These are phyloP conservation scores for Pseudobourletiella spinata DNA, from an alignment of 1,140 invertebrate genomes.

Conservation along the genomic window DNA sequence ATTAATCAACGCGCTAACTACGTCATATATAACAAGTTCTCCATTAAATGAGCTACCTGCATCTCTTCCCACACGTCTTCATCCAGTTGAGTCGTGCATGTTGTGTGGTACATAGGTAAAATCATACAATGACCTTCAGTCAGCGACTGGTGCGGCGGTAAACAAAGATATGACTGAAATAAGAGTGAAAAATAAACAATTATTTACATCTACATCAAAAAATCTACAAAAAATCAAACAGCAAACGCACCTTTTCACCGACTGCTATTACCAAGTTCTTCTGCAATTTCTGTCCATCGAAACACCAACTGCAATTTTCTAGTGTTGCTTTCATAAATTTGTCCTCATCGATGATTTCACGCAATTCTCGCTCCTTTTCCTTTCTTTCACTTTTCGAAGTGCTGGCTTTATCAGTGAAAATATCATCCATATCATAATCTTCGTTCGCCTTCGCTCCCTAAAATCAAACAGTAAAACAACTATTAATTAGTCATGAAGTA, in stretches of 20 bases:
- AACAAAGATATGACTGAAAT: constrained; percentile 62
- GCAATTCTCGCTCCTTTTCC: constrained; percentile 53
- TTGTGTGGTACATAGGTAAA: constrained; percentile 68
- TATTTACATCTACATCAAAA: not conserved
- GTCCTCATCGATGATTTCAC: constrained; percentile 64
- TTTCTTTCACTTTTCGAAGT: constrained; percentile 52
- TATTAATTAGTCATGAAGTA: constrained; percentile 14
- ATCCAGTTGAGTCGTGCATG: constrained; percentile 69
- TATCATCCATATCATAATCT: constrained; percentile 72
- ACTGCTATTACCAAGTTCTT: constrained; percentile 81
- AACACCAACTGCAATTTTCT: constrained; percentile 71
- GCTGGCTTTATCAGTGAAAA: constrained; percentile 66
- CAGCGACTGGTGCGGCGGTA: constrained; percentile 69
- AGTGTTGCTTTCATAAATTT: constrained; percentile 56
- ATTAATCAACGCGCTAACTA: too few relatives aligned
- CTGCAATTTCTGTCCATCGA: constrained; percentile 66
- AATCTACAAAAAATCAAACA: not conserved
- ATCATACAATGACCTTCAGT: constrained; percentile 82
- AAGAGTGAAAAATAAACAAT: constrained; percentile 11
- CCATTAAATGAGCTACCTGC: too few relatives aligned
- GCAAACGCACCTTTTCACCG: constrained; percentile 55
- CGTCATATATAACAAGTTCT: too few relatives aligned
- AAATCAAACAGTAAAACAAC: constrained; percentile 5
- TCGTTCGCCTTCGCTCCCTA: constrained; percentile 54
- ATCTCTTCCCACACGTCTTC: constrained; percentile 91